Percentiles rank a stretch among this genome's conserved stretches.
These are phyloP conservation scores for Cygnus olor DNA, from an alignment of 2,797 vertebrate species.

Conservation along the genomic window DNA sequence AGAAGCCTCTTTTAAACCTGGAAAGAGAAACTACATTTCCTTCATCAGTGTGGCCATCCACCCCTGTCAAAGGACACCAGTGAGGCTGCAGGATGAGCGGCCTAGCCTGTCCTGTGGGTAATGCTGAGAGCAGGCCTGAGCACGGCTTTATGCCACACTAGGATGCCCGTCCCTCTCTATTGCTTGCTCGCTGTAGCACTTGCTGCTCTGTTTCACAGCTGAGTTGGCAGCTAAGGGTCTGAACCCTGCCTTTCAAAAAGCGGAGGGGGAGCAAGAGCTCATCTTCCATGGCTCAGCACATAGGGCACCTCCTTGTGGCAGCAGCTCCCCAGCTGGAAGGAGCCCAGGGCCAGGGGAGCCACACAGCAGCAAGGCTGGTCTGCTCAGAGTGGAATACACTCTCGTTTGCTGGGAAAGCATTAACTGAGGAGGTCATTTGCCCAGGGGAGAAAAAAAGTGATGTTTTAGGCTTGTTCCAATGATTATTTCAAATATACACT, in stretches of 20 bases:
- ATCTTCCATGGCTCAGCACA: not conserved
- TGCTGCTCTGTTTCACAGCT: not conserved
- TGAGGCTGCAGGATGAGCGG: not conserved
- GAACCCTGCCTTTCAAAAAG: not conserved
- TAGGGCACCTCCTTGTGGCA: not conserved
- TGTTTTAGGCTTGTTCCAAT: not conserved
- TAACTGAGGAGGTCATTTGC: not conserved
- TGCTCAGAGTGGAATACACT: not conserved
- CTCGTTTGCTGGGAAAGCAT: not conserved
- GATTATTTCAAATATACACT: not conserved
- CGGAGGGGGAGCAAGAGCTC: not conserved
- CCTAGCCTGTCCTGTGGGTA: not conserved
- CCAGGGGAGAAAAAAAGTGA: not conserved
- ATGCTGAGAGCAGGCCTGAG: not conserved
- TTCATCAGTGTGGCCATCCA: not conserved
- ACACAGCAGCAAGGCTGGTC: not conserved
- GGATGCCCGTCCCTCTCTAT: not conserved
- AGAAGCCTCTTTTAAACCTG: not conserved
- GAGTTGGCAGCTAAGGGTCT: not conserved
- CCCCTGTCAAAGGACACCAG: accelerated
- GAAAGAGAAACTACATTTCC: not conserved
- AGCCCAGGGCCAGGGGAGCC: not conserved
- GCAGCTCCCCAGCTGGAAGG: not conserved
- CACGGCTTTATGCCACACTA: not conserved
- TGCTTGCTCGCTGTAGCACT: not conserved